phyloP scores from a whole-genome alignment of 2,888 invertebrate species.

The Cenopis cana region DNA sequence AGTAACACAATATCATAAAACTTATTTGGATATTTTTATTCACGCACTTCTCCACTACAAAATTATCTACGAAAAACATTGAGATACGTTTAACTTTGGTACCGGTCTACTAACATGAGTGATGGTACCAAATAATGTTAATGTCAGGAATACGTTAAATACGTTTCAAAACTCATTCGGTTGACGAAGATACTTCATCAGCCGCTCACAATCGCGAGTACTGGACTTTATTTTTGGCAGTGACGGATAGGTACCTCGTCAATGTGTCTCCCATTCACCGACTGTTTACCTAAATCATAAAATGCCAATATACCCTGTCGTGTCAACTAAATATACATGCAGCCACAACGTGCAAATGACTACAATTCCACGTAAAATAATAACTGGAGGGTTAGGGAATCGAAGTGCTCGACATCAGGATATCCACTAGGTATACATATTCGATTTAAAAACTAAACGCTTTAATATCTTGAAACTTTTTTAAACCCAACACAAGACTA shows the following conservation, averaged over 20 bases:
- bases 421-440: slow-evolving; percentile 37
- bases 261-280: slow-evolving; percentile 19
- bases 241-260: slow-evolving; percentile 29
- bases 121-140: slow-evolving; percentile 9
- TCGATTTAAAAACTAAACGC: slow-evolving; percentile 48
- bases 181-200: slow-evolving; percentile 21
- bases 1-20: slow-evolving; percentile 72
- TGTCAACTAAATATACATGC: slow-evolving; percentile 59
- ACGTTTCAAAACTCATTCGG: not conserved
- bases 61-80: slow-evolving; percentile 28
- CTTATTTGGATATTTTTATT: slow-evolving; percentile 60
- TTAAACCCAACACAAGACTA: slow-evolving; percentile 58
- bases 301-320: slow-evolving; percentile 69
- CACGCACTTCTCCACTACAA: slow-evolving; percentile 38
- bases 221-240: slow-evolving; percentile 33
- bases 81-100: slow-evolving; percentile 26
- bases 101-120: slow-evolving; percentile 20
- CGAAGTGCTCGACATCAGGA: slow-evolving; percentile 29
- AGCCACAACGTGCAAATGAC: slow-evolving; percentile 20
- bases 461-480: slow-evolving; percentile 54
- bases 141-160: slow-evolving; percentile 13
- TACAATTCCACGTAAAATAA: slow-evolving; percentile 9
- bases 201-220: slow-evolving; percentile 6
- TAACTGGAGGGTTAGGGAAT: slow-evolving; percentile 15
- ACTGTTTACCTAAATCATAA: slow-evolving; percentile 45